phyloP scores from a whole-genome alignment of 2,888 invertebrate species.

The Cetonia aurata region DNA sequence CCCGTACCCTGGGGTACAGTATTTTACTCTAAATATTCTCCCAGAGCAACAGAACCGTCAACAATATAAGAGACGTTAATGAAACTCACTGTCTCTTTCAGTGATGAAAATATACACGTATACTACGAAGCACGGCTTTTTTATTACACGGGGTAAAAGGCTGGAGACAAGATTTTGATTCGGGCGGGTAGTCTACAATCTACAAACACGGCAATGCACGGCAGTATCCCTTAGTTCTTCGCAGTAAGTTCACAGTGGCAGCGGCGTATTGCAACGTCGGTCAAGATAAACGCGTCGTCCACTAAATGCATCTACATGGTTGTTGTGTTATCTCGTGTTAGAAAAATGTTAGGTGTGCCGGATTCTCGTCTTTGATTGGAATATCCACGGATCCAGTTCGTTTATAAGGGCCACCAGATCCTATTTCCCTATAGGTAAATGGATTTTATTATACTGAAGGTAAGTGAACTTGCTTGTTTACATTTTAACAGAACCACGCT shows the following conservation, averaged over 20 bases:
- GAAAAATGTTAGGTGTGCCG: conserved; percentile 24
- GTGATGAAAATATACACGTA: conserved; percentile 44
- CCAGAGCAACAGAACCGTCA: conserved; percentile 49
- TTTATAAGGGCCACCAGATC: not conserved
- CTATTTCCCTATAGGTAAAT: conserved; percentile 48
- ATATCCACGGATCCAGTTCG: too few relatives aligned
- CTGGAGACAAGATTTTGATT: conserved; percentile 25
- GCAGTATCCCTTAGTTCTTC: conserved; percentile 37
- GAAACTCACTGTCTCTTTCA: conserved; percentile 50
- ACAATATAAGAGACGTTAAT: conserved; percentile 52
- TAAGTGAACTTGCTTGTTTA: conserved; percentile 49
- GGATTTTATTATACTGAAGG: conserved; percentile 58
- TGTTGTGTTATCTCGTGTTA: not conserved
- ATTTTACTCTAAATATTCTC: conserved; percentile 29
- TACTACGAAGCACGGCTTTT: not conserved
- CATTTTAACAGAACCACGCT: conserved; percentile 22
- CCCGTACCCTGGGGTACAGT: not conserved
- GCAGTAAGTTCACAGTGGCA: not conserved
- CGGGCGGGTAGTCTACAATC: not conserved
- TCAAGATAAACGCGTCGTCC: conserved; percentile 19
- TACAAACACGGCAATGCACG: conserved; percentile 2
- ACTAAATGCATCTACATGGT: not conserved
- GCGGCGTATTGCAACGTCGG: conserved; percentile 17
- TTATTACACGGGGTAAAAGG: conserved; percentile 25
- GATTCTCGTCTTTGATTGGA: conserved; percentile 5